These are phyloP conservation scores for Bombyx mandarina DNA, from an alignment of 1,140 invertebrate species.

Conservation along the genomic window DNA sequence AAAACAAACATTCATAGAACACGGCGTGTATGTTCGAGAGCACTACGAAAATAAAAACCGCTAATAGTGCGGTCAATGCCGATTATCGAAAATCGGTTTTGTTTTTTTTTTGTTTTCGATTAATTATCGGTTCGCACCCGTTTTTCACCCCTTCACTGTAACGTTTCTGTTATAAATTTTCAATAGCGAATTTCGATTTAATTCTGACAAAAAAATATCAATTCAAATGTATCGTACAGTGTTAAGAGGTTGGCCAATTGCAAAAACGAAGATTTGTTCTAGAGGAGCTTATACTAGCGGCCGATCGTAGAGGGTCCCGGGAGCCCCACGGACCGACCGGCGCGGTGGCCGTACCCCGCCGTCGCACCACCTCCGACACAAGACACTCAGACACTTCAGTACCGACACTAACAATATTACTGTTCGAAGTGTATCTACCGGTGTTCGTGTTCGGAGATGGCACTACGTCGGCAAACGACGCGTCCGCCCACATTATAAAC, in stretches of 20 bases:
- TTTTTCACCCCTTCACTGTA: constrained; percentile 65
- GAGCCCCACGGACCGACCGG: constrained; percentile 23
- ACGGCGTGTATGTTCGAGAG: constrained; percentile 36
- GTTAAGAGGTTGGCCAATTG: constrained; percentile 71
- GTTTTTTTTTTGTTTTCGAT: constrained; percentile 2
- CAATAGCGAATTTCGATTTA: neutral
- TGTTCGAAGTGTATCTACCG: no score
- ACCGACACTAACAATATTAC: no score
- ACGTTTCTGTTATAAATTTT: constrained; percentile 17
- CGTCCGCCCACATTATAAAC: no score
- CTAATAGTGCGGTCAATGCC: neutral
- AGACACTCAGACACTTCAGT: no score
- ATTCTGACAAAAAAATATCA: neutral
- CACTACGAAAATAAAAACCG: constrained; percentile 2
- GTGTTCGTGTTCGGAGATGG: no score
- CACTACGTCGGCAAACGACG: no score
- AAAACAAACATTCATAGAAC: constrained; percentile 44
- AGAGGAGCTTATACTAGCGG: constrained; percentile 55
- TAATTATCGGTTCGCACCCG: constrained; percentile 38
- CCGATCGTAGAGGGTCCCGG: constrained; percentile 26
- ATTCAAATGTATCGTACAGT: constrained; percentile 47
- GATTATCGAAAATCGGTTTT: constrained; percentile 1
- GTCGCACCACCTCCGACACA: neutral
- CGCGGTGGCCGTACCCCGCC: constrained; percentile 9
- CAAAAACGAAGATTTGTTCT: constrained; percentile 73